Evolutionary conservation across 2,113 vertebrate species (phyloP).

Genomic region (Machaerirhynchus nigripectus): DNA sequence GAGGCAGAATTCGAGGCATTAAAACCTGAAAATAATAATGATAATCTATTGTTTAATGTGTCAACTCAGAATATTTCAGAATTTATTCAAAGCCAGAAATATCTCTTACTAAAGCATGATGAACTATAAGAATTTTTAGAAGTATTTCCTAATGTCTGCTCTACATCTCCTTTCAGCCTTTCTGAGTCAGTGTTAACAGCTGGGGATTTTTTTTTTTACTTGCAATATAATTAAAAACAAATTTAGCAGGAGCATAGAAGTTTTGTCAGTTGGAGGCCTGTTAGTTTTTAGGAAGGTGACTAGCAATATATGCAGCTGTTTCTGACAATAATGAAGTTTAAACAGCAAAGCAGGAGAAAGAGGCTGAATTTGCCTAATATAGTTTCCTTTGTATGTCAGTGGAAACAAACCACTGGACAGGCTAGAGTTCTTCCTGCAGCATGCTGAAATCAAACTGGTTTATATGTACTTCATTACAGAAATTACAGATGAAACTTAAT

Average conservation of each 20-base stretch:
- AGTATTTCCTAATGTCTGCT: slow-evolving; percentile 76
- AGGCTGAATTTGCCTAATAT: slow-evolving; percentile 61
- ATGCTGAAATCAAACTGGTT: slow-evolving; percentile 13
- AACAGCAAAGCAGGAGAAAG: not conserved
- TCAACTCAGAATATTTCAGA: slow-evolving; percentile 67
- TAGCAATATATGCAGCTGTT: slow-evolving; percentile 57
- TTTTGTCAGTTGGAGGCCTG: slow-evolving; percentile 62
- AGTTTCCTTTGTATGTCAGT: slow-evolving; percentile 33
- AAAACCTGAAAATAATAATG: slow-evolving; percentile 70
- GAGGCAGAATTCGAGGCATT: slow-evolving; percentile 69
- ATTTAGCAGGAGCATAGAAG: slow-evolving; percentile 72
- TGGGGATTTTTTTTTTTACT: slow-evolving; percentile 66
- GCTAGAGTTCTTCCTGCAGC: not conserved
- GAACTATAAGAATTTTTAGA: slow-evolving; percentile 55
- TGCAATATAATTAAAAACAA: slow-evolving; percentile 81
- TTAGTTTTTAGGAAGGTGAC: slow-evolving; percentile 59
- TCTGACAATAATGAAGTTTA: slow-evolving; percentile 54
- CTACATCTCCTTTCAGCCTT: slow-evolving; percentile 71
- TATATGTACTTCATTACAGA: not conserved
- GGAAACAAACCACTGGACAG: slow-evolving; percentile 13
- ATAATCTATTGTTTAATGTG: slow-evolving; percentile 69
- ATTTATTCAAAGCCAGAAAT: slow-evolving; percentile 71
- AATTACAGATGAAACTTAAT: not conserved
- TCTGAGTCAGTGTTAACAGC: slow-evolving; percentile 70
- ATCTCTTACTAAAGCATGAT: slow-evolving; percentile 70